Evolutionary conservation across 2,113 vertebrate genomes (phyloP).

Genomic region (Proterorhinus semilunaris): DNA sequence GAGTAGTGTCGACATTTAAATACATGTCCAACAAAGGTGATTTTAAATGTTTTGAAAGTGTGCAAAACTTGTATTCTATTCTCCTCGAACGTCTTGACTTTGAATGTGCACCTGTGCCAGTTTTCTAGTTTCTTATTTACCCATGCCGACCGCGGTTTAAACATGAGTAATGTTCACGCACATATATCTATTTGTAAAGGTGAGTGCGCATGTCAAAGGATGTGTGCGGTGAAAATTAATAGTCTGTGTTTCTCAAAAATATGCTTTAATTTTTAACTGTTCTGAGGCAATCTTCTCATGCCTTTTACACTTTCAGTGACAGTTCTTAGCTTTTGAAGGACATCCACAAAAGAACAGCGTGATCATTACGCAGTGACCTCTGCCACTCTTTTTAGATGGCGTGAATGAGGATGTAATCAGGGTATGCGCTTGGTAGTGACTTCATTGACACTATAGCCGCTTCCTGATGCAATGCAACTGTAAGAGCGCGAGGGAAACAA

Average conservation of each 20-base stretch:
- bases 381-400: neutral
- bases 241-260: too few relatives aligned
- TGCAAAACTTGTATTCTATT: neutral
- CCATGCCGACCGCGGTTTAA: neutral
- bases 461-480: constrained; percentile 78
- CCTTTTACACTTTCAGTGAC: neutral
- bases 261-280: neutral
- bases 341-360: constrained; percentile 21
- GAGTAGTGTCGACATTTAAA: too few relatives aligned
- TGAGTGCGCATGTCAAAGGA: neutral
- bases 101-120: neutral
- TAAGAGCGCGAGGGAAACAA: constrained; percentile 64
- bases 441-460: constrained; percentile 62
- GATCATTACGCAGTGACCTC: constrained; percentile 14
- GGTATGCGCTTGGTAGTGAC: constrained; percentile 52
- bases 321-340: constrained; percentile 9
- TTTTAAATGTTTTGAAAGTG: too few relatives aligned
- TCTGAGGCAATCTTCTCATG: neutral
- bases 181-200: neutral
- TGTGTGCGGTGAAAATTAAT: neutral
- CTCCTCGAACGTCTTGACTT: neutral
- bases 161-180: neutral
- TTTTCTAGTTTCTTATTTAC: neutral
- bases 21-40: too few relatives aligned
- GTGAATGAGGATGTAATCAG: constrained; percentile 27